phyloP scores from a whole-genome alignment of 2,113 vertebrate species.

The Sarotherodon lohbergeri region DNA sequence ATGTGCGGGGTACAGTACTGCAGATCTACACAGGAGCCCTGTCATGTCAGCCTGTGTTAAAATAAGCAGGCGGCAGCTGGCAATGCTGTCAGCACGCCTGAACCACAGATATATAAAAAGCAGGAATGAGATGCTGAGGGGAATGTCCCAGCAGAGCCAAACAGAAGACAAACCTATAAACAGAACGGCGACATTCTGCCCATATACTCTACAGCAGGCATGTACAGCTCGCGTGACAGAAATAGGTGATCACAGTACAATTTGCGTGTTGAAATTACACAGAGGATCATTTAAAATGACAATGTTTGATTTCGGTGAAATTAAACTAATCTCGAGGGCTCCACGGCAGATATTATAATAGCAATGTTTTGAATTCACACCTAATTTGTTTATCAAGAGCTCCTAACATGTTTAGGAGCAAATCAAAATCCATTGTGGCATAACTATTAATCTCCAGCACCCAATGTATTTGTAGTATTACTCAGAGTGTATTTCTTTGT shows the following conservation, averaged over 20 bases:
- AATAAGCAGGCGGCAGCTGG: constrained; percentile 75
- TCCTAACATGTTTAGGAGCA: not conserved
- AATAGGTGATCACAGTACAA: constrained; percentile 3
- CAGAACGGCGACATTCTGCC: constrained; percentile 50
- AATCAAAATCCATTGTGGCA: not conserved
- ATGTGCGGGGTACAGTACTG: not conserved
- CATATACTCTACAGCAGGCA: constrained; percentile 21
- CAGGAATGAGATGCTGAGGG: constrained; percentile 58
- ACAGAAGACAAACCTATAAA: constrained; percentile 65
- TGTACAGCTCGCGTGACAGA: constrained; percentile 6
- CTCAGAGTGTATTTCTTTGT: not conserved
- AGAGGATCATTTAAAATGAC: not conserved
- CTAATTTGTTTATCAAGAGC: not conserved
- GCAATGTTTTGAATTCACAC: not conserved
- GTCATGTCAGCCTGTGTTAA: constrained; percentile 58
- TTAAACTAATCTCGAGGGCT: not conserved
- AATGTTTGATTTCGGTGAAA: not conserved
- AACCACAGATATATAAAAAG: constrained; percentile 66
- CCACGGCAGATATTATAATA: not conserved
- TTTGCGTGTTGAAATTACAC: not conserved
- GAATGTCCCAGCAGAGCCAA: constrained; percentile 55
- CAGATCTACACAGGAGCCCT: constrained; percentile 29
- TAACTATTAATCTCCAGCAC: not conserved
- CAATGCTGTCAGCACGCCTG: constrained; percentile 67
- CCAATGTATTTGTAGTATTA: not conserved